Conservation (phyloP, 1,140 invertebrate species). For the Anastrepha ludens region DNA sequence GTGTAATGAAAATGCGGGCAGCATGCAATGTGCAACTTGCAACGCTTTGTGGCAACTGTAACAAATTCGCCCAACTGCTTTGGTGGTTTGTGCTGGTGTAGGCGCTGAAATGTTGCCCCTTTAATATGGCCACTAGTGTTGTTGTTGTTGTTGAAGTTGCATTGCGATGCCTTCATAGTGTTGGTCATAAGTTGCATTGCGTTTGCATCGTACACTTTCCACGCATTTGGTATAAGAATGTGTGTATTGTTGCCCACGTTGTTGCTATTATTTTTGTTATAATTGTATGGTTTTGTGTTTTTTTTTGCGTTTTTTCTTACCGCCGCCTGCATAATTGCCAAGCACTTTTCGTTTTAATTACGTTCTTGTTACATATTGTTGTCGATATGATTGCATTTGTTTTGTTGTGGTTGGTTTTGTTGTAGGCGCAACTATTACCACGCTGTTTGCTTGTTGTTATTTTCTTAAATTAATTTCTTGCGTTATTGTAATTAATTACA, state of each 20-base stretch:
- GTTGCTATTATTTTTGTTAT: neutral
- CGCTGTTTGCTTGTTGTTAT: too few relatives aligned
- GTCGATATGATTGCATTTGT: neutral
- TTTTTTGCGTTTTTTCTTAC: neutral
- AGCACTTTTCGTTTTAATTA: constrained; percentile 5
- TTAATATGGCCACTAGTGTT: too few relatives aligned
- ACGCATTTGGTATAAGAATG: neutral
- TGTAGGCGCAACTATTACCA: too few relatives aligned
- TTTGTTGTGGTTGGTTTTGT: neutral
- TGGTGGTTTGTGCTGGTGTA: neutral
- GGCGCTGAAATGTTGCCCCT: constrained; percentile 54
- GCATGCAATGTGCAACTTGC: neutral
- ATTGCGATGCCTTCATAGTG: too few relatives aligned
- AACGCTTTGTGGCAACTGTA: neutral
- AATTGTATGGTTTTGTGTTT: neutral
- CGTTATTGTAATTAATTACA: too few relatives aligned
- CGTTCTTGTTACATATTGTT: neutral
- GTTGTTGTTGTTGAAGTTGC: too few relatives aligned
- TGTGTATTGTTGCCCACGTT: neutral
- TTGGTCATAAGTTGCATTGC: too few relatives aligned
- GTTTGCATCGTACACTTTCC: too few relatives aligned
- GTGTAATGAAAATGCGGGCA: too few relatives aligned
- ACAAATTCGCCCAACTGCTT: neutral
- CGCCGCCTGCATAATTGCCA: neutral
- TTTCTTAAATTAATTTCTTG: too few relatives aligned